Evolutionary conservation across 2,888 invertebrate species (phyloP).

Genomic region (Microctonus brassicae): DNA sequence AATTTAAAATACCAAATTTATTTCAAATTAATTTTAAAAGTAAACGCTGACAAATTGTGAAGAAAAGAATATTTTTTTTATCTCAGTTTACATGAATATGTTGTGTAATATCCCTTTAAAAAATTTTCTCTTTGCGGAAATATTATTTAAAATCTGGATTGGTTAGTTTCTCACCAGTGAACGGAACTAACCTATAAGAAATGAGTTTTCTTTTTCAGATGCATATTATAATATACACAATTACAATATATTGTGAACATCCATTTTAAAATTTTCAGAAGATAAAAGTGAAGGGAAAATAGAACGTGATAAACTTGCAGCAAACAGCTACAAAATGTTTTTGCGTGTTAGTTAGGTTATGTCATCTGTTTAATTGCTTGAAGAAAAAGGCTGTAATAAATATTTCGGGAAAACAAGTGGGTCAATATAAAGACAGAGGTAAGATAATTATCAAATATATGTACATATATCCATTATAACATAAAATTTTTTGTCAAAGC

Average conservation of each 20-base stretch:
- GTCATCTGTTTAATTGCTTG: background rate
- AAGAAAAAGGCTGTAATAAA: background rate
- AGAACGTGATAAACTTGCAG: background rate
- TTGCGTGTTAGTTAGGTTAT: background rate
- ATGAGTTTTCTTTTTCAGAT: background rate
- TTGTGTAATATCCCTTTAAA: no score
- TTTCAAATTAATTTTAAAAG: no score
- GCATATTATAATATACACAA: no score
- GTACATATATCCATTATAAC: background rate
- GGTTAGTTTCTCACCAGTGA: background rate
- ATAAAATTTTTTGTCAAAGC: background rate
- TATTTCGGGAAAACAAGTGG: background rate
- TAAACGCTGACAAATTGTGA: no score
- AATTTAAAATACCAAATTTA: no score
- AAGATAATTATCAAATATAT: background rate
- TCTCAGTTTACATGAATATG: no score
- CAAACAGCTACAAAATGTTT: no score
- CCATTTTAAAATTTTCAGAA: no score
- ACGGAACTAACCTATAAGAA: constrained; percentile 15
- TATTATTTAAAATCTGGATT: background rate
- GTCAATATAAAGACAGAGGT: background rate
- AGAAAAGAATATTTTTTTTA: no score
- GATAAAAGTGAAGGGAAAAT: background rate
- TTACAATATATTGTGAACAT: background rate
- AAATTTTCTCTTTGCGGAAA: background rate